phyloP scores from a whole-genome alignment of 2,113 vertebrate species.

The Stigmatopora nigra region DNA sequence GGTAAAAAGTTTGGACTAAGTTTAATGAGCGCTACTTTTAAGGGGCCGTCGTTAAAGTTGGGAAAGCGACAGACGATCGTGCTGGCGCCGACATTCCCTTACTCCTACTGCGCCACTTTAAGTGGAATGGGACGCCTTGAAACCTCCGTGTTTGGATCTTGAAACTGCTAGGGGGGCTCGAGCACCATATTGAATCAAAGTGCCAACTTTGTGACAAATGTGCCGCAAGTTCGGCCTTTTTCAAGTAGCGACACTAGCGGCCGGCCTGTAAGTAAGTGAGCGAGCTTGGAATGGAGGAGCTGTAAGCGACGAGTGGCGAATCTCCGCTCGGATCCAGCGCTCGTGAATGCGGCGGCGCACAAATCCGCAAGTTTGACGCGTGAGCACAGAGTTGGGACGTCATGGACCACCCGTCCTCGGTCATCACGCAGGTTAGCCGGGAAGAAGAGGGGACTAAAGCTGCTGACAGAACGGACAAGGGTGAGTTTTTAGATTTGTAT shows the following conservation, averaged over 20 bases:
- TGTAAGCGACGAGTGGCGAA: constrained; percentile 24
- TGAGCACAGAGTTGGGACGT: constrained; percentile 53
- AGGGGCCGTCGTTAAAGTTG: constrained; percentile 44
- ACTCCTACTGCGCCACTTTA: constrained; percentile 63
- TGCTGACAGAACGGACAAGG: constrained; percentile 52
- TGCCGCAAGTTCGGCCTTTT: constrained; percentile 15
- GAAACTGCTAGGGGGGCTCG: constrained; percentile 67
- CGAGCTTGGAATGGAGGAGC: constrained; percentile 19
- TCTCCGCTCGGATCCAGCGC: constrained; percentile 18
- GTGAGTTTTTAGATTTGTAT: constrained; percentile 49
- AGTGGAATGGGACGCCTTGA: constrained; percentile 72
- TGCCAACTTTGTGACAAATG: constrained; percentile 48
- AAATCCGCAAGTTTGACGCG: constrained; percentile 41
- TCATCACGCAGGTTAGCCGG: constrained; percentile 75
- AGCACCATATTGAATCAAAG: constrained; percentile 78
- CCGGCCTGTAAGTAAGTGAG: not conserved
- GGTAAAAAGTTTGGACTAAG: constrained; percentile 22
- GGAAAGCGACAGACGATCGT: not conserved
- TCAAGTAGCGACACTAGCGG: not conserved
- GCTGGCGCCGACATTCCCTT: not conserved
- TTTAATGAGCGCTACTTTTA: constrained; percentile 24
- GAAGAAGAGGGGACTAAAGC: constrained; percentile 68
- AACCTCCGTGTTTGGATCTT: constrained; percentile 79
- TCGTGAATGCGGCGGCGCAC: constrained; percentile 32
- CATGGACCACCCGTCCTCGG: constrained; percentile 73